phyloP scores from a whole-genome alignment of 2,797 vertebrate species.

The Enteromius unitaeniatus region DNA sequence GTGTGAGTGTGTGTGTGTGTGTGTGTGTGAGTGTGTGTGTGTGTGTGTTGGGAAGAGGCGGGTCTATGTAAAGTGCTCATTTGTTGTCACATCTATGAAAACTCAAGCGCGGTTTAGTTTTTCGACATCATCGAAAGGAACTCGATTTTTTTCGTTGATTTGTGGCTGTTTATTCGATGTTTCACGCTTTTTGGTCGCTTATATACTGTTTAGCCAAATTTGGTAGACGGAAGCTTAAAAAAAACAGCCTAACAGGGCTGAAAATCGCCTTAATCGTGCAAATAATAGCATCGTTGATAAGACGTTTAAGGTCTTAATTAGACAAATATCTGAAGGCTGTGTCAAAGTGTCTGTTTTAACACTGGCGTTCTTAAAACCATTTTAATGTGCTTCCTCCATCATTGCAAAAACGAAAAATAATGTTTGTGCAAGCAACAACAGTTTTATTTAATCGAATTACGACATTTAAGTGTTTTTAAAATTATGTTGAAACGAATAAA shows the following conservation, averaged over 20 bases:
- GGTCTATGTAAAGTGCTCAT: slow-evolving; percentile 32
- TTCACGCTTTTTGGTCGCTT: neutral
- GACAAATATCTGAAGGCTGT: neutral
- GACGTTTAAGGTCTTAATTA: neutral
- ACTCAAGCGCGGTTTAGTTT: neutral
- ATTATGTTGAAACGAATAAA: slow-evolving; percentile 28
- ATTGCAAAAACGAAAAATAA: slow-evolving; percentile 29
- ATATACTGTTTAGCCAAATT: neutral
- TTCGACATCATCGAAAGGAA: neutral
- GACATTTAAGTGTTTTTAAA: neutral
- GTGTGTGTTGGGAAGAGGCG: slow-evolving; percentile 35
- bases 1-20: slow-evolving; percentile 8
- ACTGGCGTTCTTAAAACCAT: neutral
- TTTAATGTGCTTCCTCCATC: slow-evolving; percentile 8
- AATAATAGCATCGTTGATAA: neutral
- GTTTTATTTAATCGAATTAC: slow-evolving; percentile 13
- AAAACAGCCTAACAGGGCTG: neutral
- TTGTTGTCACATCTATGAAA: slow-evolving; percentile 36
- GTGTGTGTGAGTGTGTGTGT: slow-evolving; percentile 1
- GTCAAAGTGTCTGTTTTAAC: slow-evolving; percentile 2
- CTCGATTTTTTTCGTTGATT: slow-evolving; percentile 48
- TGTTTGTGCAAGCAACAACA: neutral
- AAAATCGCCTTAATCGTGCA: neutral
- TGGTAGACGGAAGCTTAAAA: neutral
- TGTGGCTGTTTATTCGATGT: neutral